Percentiles rank a stretch among this genome's conserved stretches.
phyloP scores from a whole-genome alignment of 2,113 vertebrate species.

The Gobiocypris rarus region DNA sequence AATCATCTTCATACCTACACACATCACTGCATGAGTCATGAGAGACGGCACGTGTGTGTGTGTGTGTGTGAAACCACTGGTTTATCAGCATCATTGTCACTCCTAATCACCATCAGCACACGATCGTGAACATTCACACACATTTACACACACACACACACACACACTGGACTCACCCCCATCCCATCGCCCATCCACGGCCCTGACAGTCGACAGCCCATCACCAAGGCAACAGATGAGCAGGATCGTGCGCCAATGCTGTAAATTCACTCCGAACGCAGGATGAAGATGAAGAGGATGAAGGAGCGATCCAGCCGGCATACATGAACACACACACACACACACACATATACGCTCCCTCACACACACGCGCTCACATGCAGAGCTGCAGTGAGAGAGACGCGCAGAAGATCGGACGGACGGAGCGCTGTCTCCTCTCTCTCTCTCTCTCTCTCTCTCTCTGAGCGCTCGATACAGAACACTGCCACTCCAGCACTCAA shows the following conservation, averaged over 20 bases:
- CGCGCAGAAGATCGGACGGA: neutral
- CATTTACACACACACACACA: neutral
- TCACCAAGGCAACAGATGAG: slow-evolving; percentile 60
- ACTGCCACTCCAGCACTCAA: slow-evolving; percentile 28
- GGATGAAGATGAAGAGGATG: slow-evolving; percentile 26
- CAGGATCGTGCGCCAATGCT: slow-evolving; percentile 6
- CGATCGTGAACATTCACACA: slow-evolving; percentile 12
- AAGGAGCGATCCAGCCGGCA: slow-evolving; percentile 5
- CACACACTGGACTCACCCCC: slow-evolving; percentile 54
- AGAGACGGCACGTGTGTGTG: slow-evolving; percentile 24
- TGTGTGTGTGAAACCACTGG: neutral
- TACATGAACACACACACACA: slow-evolving; percentile 13
- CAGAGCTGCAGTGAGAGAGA: slow-evolving; percentile 29
- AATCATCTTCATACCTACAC: slow-evolving; percentile 19
- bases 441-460: slow-evolving; percentile 47
- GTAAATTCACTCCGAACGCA: neutral
- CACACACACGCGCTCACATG: neutral
- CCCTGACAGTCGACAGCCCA: slow-evolving; percentile 65
- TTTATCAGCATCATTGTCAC: slow-evolving; percentile 18
- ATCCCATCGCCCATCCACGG: slow-evolving; percentile 58
- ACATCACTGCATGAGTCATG: slow-evolving; percentile 35
- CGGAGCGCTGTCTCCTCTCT: slow-evolving; percentile 17
- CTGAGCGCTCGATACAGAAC: slow-evolving; percentile 3
- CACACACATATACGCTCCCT: neutral
- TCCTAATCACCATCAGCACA: slow-evolving; percentile 22